Evolutionary conservation across 2,888 invertebrate species (phyloP).

Genomic region (Buathra laborator): DNA sequence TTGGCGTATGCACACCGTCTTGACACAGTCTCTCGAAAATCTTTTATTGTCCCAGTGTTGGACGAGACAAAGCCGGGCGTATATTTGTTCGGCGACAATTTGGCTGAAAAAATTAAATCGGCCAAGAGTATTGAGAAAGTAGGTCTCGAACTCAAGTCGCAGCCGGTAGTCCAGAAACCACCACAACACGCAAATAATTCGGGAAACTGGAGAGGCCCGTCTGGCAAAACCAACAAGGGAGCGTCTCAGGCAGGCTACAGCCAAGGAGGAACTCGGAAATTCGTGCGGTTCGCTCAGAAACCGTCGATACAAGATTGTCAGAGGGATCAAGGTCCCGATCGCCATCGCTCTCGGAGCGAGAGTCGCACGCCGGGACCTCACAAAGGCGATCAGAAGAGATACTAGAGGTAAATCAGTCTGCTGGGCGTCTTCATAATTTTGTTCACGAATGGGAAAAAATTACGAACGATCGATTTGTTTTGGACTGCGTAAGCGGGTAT

Average conservation of each 20-base stretch:
- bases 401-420: slow-evolving; percentile 47
- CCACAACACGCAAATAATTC: slow-evolving; percentile 33
- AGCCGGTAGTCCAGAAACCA: slow-evolving; percentile 34
- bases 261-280: slow-evolving; percentile 29
- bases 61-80: slow-evolving; percentile 52
- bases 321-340: slow-evolving; percentile 27
- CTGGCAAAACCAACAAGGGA: slow-evolving; percentile 36
- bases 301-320: slow-evolving; percentile 14
- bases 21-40: slow-evolving; percentile 48
- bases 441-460: slow-evolving; percentile 56
- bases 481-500: slow-evolving; percentile 32
- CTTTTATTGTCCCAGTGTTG: slow-evolving; percentile 59
- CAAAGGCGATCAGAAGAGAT: slow-evolving; percentile 26
- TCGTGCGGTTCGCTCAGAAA: slow-evolving; percentile 26
- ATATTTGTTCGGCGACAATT: slow-evolving; percentile 65
- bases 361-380: slow-evolving; percentile 1
- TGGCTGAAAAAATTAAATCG: slow-evolving; percentile 65
- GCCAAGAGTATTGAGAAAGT: slow-evolving; percentile 61
- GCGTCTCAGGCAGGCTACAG: slow-evolving; percentile 44
- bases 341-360: slow-evolving; percentile 41
- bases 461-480: slow-evolving; percentile 51
- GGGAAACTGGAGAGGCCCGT: slow-evolving; percentile 63
- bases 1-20: slow-evolving; percentile 54
- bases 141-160: slow-evolving; percentile 58
- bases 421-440: slow-evolving; percentile 62